Percentiles rank a stretch among this genome's conserved stretches.
phyloP scores from a whole-genome alignment of 2,888 invertebrate species.

The Aleiodes leptofemur region DNA sequence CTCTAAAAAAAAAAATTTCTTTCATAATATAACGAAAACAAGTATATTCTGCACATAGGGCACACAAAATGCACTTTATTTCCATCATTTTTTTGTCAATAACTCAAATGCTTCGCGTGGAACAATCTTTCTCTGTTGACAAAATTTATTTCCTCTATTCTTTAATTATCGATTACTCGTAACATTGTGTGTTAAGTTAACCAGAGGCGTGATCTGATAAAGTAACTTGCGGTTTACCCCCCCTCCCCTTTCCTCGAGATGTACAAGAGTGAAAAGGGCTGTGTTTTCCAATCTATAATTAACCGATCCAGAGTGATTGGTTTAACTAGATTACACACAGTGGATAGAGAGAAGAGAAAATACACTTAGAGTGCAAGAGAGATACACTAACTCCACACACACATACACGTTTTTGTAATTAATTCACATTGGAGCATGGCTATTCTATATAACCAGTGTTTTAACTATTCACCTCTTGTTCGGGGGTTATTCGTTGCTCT shows the following conservation, averaged over 20 bases:
- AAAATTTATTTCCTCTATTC: not conserved
- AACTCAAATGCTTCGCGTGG: too few relatives aligned
- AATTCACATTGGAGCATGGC: conserved; percentile 35
- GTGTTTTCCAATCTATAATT: conserved; percentile 33
- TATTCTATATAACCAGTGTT: conserved; percentile 34
- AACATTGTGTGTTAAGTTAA: conserved; percentile 15
- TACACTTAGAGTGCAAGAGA: not conserved
- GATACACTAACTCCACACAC: not conserved
- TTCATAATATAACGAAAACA: too few relatives aligned
- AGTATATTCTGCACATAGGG: too few relatives aligned
- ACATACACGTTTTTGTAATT: conserved; percentile 36
- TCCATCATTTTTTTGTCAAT: too few relatives aligned
- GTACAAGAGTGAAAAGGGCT: conserved; percentile 21
- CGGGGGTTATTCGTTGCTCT: conserved; percentile 3
- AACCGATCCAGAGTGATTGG: conserved; percentile 39
- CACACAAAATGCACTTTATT: too few relatives aligned
- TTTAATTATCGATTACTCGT: conserved; percentile 7
- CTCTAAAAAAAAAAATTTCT: too few relatives aligned
- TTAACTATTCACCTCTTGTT: conserved; percentile 39
- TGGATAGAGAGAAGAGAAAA: conserved; percentile 31
- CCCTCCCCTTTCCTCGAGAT: not conserved
- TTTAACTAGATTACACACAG: conserved; percentile 35
- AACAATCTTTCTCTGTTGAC: too few relatives aligned
- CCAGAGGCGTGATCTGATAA: conserved; percentile 9
- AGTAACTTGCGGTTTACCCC: conserved; percentile 15